Evolutionary conservation across 2,888 invertebrate species (phyloP), one percentile per base, ranked within the genome.

Genomic region (Thalpophila matura): DNA sequence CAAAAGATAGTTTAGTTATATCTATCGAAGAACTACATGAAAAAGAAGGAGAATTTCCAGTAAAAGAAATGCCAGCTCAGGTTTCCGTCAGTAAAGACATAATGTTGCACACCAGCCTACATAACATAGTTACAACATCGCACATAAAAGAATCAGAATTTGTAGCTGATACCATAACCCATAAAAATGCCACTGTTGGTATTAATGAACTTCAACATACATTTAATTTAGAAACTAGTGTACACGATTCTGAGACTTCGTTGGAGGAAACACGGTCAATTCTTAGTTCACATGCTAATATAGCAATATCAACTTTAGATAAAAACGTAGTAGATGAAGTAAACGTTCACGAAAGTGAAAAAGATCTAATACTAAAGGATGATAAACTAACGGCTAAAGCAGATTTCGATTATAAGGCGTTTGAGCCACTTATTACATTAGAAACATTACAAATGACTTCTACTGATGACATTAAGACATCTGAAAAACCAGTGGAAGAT

Each of bases 261-360:
- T 95, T 96, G 65, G 87, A 92, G 55, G 80, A 94, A 37, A 86
- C 86, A 20, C 94, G 94, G 59, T 85, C 90, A 72, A 89, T 92
- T 20, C 82, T 88, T 49, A 80, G 83, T 22, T 94, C 91, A 80
- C 90, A 83, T 64, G 96, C 96, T 7, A 89, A 91, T 33, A 80
- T 95, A 10, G 86, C 90, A 12, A 89, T 97, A 73, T 92, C 93
- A 45, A 91, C 95, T 46, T 87, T 97, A 53, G 96, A 96, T 40
- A 96, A 96, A 74, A 96, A 96, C 80, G 83, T 95, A 26, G 94
- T 95, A 6, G 95, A 96, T 77, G 93, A 92, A 86, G 94, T 96
- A 0, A 85, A 96, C n/a, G 83, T 96, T 7, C 96, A 97, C 88
- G 97, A 97, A 90, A 95, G 96, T 38, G 97, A 97, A 93, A 95